These are phyloP conservation scores for Ornithoptera priamus DNA, from an alignment of 2,888 invertebrate species.

Conservation along the genomic window DNA sequence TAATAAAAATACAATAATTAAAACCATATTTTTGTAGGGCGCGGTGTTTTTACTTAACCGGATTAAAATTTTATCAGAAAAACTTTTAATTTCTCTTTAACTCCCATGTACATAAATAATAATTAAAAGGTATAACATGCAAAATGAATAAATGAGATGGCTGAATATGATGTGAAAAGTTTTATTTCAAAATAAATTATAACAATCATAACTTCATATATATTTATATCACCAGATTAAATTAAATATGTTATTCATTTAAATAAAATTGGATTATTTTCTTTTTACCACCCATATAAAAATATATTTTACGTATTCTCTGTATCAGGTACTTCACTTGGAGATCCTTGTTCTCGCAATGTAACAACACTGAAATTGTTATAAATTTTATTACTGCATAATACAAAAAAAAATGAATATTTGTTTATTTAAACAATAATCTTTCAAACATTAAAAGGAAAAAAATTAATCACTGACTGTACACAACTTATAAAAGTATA, in stretches of 20 bases:
- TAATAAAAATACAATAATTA: too few relatives aligned
- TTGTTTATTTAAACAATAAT: too few relatives aligned
- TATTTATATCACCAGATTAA: not conserved
- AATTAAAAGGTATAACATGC: not conserved
- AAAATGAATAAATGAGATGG: slow-evolving; percentile 7
- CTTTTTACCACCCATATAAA: not conserved
- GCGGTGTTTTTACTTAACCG: too few relatives aligned
- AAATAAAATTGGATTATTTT: not conserved
- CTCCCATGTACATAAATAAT: too few relatives aligned
- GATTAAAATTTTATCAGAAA: too few relatives aligned
- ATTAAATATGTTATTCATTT: not conserved
- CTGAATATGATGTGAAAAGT: slow-evolving; percentile 3
- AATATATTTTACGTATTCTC: slow-evolving; percentile 8
- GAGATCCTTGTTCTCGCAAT: slow-evolving; percentile 17
- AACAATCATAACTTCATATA: slow-evolving; percentile 1
- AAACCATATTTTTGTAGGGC: too few relatives aligned
- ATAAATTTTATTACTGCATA: not conserved
- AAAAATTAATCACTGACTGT: too few relatives aligned
- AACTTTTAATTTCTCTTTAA: too few relatives aligned
- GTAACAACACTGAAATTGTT: slow-evolving; percentile 23
- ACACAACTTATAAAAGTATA: too few relatives aligned
- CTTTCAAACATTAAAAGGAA: too few relatives aligned
- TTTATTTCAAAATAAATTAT: slow-evolving; percentile 9
- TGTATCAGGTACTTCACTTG: slow-evolving; percentile 19
- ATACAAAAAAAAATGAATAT: not conserved